Percentiles rank a stretch among this genome's conserved stretches.
Conservation (phyloP, 2,797 vertebrate species). For the Sphenodon punctatus region DNA sequence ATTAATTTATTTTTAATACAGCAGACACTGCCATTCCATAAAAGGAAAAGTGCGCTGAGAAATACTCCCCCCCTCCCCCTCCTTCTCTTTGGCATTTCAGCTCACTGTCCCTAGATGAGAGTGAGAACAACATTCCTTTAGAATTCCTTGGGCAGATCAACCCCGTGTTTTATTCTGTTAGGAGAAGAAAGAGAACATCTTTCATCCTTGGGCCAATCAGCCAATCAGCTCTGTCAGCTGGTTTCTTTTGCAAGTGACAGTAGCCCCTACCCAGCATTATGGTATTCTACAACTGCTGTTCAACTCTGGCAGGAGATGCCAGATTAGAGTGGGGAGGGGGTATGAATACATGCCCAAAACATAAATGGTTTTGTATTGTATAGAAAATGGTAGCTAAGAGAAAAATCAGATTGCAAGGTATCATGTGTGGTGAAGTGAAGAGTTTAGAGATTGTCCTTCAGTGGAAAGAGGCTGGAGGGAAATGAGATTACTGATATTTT, state of each 20-base stretch:
- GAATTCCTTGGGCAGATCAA: constrained; percentile 5
- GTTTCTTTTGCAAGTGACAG: too few relatives aligned
- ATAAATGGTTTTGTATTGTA: not conserved
- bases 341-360: not conserved
- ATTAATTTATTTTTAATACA: not conserved
- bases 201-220: too few relatives aligned
- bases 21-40: not conserved
- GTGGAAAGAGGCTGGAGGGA: not conserved
- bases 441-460: not conserved
- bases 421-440: not conserved
- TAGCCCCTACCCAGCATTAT: too few relatives aligned
- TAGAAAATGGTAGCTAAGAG: not conserved
- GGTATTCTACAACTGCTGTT: too few relatives aligned
- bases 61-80: not conserved
- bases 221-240: too few relatives aligned
- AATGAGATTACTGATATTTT: not conserved
- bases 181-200: not conserved
- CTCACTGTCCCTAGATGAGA: not conserved
- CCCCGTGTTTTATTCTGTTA: not conserved
- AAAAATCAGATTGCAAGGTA: not conserved
- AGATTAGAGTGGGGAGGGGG: not conserved
- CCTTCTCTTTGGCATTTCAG: not conserved
- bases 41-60: not conserved
- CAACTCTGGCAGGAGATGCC: not conserved
- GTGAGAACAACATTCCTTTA: not conserved